phyloP scores from a whole-genome alignment of 2,888 invertebrate species.

The Augiades crinisus region DNA sequence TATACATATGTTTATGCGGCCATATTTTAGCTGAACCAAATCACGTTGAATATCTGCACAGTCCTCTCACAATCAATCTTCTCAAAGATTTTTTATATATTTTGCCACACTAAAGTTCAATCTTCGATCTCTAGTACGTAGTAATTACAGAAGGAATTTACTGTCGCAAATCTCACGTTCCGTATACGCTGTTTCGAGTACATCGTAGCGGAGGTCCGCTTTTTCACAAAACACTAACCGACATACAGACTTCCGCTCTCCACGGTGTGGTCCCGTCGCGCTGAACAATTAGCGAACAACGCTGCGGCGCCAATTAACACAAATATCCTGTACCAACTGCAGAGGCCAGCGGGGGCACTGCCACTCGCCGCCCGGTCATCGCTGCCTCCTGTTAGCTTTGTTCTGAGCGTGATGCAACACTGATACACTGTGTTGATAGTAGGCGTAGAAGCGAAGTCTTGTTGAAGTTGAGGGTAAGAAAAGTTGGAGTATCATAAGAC shows the following conservation, averaged over 20 bases:
- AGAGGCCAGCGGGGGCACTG: slow-evolving; percentile 43
- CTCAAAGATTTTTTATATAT: no score
- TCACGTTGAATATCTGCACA: no score
- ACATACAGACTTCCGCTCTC: slow-evolving; percentile 36
- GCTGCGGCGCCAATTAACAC: slow-evolving; percentile 67
- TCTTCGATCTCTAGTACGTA: no score
- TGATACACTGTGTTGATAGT: not conserved
- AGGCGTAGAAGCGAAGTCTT: no score
- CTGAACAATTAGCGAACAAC: slow-evolving; percentile 67
- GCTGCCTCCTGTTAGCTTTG: slow-evolving; percentile 30
- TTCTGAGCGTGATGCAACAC: slow-evolving; percentile 4
- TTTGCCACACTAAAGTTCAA: no score
- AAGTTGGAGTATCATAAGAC: no score
- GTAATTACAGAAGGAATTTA: no score
- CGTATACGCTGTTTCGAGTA: no score
- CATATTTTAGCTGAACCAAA: no score
- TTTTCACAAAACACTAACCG: slow-evolving; percentile 4
- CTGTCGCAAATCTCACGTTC: no score
- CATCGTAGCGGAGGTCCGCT: not conserved
- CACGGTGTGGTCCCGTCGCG: slow-evolving; percentile 55
- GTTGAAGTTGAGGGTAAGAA: not conserved
- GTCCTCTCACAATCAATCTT: no score
- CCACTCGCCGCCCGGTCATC: slow-evolving; percentile 29
- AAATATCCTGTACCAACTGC: slow-evolving; percentile 71
- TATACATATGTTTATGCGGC: no score